Percentiles rank a stretch among this genome's conserved stretches.
These are phyloP conservation scores for Leucophenga montana DNA, from an alignment of 2,888 invertebrate genomes.

Conservation along the genomic window DNA sequence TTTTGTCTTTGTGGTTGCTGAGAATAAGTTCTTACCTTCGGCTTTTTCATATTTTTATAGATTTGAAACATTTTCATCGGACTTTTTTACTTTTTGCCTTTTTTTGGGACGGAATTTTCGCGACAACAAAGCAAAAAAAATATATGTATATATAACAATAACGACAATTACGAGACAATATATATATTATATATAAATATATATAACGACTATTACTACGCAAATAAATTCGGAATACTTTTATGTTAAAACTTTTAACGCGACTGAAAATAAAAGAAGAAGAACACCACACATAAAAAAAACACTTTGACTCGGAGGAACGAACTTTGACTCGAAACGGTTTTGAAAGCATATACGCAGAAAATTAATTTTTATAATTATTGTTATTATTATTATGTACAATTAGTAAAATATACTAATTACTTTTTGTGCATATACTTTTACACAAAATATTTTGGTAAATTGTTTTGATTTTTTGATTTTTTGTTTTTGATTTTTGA, in stretches of 20 bases:
- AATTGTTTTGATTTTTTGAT: conserved; percentile 32
- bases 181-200: background rate
- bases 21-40: conserved; percentile 25
- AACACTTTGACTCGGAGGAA: no score
- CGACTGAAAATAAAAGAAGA: background rate
- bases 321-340: background rate
- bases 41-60: conserved; percentile 20
- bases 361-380: no score
- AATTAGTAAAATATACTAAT: background rate
- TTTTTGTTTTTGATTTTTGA: conserved; percentile 61
- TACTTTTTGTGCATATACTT: background rate
- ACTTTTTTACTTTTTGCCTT: conserved; percentile 24
- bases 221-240: no score
- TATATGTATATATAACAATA: no score
- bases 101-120: conserved; percentile 49
- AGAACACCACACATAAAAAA: background rate
- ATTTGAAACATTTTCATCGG: conserved; percentile 25
- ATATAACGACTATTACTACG: background rate
- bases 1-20: conserved; percentile 32
- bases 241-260: background rate
- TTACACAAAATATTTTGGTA: conserved; percentile 38
- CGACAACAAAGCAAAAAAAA: conserved; percentile 44
- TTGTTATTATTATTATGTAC: background rate
- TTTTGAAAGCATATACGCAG: background rate
- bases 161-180: conserved; percentile 16